A percentile compares a stretch with the other conserved stretches of the same genome.
These are phyloP conservation scores for Coreius guichenoti DNA, from an alignment of 2,797 vertebrate genomes.

Conservation along the genomic window DNA sequence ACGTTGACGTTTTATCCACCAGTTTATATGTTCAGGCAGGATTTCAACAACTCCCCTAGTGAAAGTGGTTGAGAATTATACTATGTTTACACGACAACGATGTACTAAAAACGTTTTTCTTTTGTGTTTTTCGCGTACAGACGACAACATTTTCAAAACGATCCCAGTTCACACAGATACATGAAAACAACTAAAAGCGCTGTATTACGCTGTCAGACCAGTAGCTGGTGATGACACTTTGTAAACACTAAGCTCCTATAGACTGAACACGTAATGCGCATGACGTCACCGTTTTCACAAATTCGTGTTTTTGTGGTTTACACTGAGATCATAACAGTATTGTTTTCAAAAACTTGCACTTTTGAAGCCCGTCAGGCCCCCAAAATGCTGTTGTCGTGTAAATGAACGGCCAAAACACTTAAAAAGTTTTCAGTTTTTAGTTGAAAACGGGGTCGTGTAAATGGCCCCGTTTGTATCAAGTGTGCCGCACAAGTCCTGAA, in stretches of 20 bases:
- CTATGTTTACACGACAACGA: background rate
- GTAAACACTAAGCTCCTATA: background rate
- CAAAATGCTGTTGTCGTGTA: background rate
- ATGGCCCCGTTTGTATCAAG: background rate
- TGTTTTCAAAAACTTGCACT: background rate
- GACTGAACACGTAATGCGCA: background rate
- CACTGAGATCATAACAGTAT: background rate
- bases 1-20: slow-evolving; percentile 5
- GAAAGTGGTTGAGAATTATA: background rate
- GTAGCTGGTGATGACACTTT: background rate
- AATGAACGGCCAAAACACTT: too few species aligned
- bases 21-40: slow-evolving; percentile 4
- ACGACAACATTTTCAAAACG: background rate
- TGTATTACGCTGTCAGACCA: background rate
- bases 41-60: slow-evolving; percentile 7
- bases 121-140: background rate
- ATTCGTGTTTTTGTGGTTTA: background rate
- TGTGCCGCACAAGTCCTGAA: too few species aligned
- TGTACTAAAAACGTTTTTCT: background rate
- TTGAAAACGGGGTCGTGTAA: background rate
- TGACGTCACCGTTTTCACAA: background rate
- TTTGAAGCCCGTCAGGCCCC: too few species aligned
- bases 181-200: background rate
- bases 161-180: background rate
- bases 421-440: too few species aligned